Percentiles rank a stretch among this genome's conserved stretches.
These are phyloP conservation scores for Ichneumoninae sp. DNA, from an alignment of 2,888 invertebrate genomes.

Conservation along the genomic window DNA sequence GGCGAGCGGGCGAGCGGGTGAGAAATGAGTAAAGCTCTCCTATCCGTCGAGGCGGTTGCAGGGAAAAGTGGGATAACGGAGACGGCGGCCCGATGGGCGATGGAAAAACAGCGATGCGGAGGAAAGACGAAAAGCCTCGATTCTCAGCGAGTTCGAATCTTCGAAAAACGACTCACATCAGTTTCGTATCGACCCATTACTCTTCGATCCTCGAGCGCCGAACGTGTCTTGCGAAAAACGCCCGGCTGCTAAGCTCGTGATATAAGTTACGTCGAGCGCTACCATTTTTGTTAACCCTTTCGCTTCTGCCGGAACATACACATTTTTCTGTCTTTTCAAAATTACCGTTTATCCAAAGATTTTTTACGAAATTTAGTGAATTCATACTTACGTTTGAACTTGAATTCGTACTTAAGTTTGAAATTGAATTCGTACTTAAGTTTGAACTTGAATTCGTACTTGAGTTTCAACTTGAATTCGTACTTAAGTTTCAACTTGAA, in stretches of 20 bases:
- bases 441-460: too few relatives aligned
- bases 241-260: background rate
- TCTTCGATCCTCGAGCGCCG: conserved; percentile 17
- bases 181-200: conserved; percentile 49
- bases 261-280: background rate
- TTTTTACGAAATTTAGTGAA: too few relatives aligned
- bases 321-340: background rate
- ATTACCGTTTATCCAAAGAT: background rate
- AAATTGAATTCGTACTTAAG: too few relatives aligned
- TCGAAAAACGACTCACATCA: conserved; percentile 51
- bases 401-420: too few relatives aligned
- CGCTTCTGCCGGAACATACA: background rate
- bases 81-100: conserved; percentile 41
- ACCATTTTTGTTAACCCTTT: background rate
- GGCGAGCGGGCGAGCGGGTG: conserved; percentile 47
- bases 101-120: conserved; percentile 35
- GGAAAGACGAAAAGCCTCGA: conserved; percentile 43
- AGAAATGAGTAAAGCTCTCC: conserved; percentile 50
- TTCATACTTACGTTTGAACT: too few relatives aligned
- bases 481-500: too few relatives aligned
- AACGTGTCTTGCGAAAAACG: conserved; percentile 27
- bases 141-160: conserved; percentile 46
- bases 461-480: too few relatives aligned
- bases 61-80: conserved; percentile 19
- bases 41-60: conserved; percentile 35